These are phyloP conservation scores for Trachelipus rathkii DNA, from an alignment of 1,140 invertebrate species.

Conservation along the genomic window DNA sequence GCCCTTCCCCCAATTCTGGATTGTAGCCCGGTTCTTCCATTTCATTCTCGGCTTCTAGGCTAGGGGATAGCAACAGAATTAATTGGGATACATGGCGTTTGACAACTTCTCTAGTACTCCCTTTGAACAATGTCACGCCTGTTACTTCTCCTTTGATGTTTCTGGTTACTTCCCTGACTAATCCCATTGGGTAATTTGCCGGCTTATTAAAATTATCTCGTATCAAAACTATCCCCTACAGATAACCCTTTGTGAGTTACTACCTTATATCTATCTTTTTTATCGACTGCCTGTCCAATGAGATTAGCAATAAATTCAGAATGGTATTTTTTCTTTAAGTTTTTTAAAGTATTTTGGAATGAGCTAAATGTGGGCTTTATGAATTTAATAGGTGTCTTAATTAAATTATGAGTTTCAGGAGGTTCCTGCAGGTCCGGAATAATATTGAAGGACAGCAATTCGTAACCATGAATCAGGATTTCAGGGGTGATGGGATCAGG, in stretches of 20 bases:
- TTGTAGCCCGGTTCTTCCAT: no score
- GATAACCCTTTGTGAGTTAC: neutral
- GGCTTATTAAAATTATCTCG: constrained; percentile 1
- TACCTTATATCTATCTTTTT: constrained; percentile 12
- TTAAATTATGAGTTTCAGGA: neutral
- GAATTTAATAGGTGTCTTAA: neutral
- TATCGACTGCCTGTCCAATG: neutral
- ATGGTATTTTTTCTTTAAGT: neutral
- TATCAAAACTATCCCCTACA: constrained; percentile 2
- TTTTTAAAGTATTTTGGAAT: neutral
- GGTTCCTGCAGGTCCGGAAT: neutral
- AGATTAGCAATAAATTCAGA: neutral
- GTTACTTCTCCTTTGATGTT: constrained; percentile 13
- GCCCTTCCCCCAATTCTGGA: no score
- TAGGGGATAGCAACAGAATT: neutral
- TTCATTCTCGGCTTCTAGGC: no score
- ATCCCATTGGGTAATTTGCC: neutral
- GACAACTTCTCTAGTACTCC: neutral
- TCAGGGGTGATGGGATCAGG: constrained; percentile 10
- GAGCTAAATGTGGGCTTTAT: neutral
- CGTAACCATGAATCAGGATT: neutral
- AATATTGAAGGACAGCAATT: neutral
- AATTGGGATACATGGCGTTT: neutral
- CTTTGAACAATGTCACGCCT: neutral
- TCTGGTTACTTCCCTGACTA: neutral